phyloP scores from a whole-genome alignment of 2,888 invertebrate species.

The Heliconius ismenius region DNA sequence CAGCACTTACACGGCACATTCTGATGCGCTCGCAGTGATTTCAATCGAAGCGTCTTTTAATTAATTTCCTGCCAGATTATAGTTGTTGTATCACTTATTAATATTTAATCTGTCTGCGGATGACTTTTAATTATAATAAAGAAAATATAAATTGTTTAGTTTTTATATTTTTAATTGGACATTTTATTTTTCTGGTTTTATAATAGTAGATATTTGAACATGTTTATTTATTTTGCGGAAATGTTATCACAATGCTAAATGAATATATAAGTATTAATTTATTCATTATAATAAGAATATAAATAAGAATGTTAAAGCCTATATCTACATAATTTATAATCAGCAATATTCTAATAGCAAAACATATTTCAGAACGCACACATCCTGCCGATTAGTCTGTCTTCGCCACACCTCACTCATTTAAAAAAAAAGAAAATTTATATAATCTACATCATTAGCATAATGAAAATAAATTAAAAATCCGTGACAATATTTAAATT shows the following conservation, averaged over 20 bases:
- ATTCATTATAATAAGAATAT: too few relatives aligned
- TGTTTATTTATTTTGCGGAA: background rate
- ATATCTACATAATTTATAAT: background rate
- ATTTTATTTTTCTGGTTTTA: slow-evolving; percentile 33
- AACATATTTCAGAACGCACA: background rate
- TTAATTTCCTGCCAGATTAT: slow-evolving; percentile 77
- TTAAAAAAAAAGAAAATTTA: slow-evolving; percentile 40
- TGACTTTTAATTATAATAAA: slow-evolving; percentile 48
- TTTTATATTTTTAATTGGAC: slow-evolving; percentile 45
- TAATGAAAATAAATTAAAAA: slow-evolving; percentile 45
- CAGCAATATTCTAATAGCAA: slow-evolving; percentile 2
- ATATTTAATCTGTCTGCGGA: slow-evolving; percentile 48
- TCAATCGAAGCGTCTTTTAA: slow-evolving; percentile 73
- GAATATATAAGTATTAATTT: background rate
- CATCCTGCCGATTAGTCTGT: slow-evolving; percentile 1
- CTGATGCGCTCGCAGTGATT: slow-evolving; percentile 72
- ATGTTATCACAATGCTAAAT: background rate
- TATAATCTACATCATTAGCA: slow-evolving; percentile 45
- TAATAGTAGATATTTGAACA: background rate
- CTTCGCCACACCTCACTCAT: slow-evolving; percentile 41
- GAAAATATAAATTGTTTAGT: slow-evolving; percentile 41
- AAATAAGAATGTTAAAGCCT: background rate
- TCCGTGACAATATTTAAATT: slow-evolving; percentile 48
- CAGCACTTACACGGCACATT: slow-evolving; percentile 63
- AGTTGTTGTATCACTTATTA: slow-evolving; percentile 60